Conservation (phyloP, 2,888 invertebrate species). For the Crocallis elinguaria region DNA sequence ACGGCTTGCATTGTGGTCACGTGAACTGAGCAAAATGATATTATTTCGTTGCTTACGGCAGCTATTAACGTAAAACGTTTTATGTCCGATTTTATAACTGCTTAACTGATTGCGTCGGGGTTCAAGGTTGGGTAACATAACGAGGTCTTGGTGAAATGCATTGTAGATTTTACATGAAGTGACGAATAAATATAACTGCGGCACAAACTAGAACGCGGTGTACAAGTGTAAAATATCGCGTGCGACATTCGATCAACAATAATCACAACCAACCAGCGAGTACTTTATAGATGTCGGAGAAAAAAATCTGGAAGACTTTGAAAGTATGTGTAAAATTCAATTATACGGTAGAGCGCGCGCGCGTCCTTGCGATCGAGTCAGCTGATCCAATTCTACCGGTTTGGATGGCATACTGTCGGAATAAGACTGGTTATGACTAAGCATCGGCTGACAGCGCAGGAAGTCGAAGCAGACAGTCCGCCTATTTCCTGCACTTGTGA, state of each 20-base stretch:
- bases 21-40: conserved; percentile 46
- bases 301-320: conserved; percentile 7
- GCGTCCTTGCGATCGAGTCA: conserved; percentile 54
- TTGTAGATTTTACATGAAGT: too few species aligned
- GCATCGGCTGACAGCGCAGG: conserved; percentile 48
- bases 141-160: conserved; percentile 5
- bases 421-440: conserved; percentile 50
- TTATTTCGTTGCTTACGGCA: conserved; percentile 6
- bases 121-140: conserved; percentile 16
- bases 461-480: conserved; percentile 50
- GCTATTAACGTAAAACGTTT: conserved; percentile 29
- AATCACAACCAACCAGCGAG: conserved; percentile 1
- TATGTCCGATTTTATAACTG: conserved; percentile 39
- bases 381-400: conserved; percentile 39
- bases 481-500: conserved; percentile 60
- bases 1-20: conserved; percentile 69
- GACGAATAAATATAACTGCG: too few species aligned
- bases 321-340: conserved; percentile 48
- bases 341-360: conserved; percentile 48
- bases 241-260: background rate
- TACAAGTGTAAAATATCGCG: too few species aligned
- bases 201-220: too few species aligned
- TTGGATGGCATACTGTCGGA: too few species aligned
- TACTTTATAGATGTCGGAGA: conserved; percentile 2
- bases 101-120: conserved; percentile 23